phyloP scores from a whole-genome alignment of 2,113 vertebrate genomes.

The Oenanthe oenanthe region DNA sequence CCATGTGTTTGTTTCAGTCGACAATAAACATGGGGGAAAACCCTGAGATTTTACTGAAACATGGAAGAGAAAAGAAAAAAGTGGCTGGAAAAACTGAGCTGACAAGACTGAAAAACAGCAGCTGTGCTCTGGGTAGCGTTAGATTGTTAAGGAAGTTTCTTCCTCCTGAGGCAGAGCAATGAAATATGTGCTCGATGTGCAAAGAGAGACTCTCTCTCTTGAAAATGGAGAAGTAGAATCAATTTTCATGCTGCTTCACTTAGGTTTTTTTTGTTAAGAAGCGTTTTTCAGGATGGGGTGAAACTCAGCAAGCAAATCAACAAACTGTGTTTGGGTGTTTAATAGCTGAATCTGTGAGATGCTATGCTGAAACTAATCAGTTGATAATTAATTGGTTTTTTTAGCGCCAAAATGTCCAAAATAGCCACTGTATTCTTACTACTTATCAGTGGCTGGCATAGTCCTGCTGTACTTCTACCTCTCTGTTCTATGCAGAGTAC shows the following conservation, averaged over 20 bases:
- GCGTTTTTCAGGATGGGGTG: neutral
- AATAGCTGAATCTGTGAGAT: neutral
- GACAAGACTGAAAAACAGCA: neutral
- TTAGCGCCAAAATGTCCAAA: neutral
- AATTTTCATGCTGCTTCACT: neutral
- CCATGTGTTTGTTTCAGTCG: neutral
- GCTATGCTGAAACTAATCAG: neutral
- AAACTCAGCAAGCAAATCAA: neutral
- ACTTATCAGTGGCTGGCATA: neutral
- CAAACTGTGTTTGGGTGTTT: neutral
- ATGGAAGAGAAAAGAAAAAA: neutral
- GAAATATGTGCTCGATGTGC: neutral
- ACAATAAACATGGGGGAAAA: neutral
- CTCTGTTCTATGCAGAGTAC: accelerated
- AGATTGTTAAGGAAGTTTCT: neutral
- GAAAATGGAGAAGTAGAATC: neutral
- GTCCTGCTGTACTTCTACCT: neutral
- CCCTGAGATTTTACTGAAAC: neutral
- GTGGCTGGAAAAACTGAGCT: neutral
- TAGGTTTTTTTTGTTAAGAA: neutral
- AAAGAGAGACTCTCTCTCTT: neutral
- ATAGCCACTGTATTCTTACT: neutral
- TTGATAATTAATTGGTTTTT: neutral
- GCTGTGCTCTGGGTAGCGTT: neutral
- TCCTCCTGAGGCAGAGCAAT: neutral